phyloP scores from a whole-genome alignment of 2,797 vertebrate genomes.

The Pangasius djambal region DNA sequence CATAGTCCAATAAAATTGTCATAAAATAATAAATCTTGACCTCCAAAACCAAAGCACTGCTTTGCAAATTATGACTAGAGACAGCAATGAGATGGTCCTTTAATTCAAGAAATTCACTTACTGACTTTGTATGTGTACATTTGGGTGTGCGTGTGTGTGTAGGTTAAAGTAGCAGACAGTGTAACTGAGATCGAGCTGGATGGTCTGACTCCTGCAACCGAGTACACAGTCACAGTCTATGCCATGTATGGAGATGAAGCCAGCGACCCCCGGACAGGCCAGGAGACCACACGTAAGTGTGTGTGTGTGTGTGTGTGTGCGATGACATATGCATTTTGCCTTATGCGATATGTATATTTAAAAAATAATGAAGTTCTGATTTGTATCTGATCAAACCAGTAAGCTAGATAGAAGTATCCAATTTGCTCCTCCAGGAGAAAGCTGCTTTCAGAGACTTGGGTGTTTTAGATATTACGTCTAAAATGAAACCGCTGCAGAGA shows the following conservation, averaged over 20 bases:
- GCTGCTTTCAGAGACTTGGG: neutral
- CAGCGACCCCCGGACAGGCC: constrained; percentile 92
- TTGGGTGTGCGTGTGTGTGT: constrained; percentile 48
- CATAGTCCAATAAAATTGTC: neutral
- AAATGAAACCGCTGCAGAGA: too few species aligned
- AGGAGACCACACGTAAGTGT: constrained; percentile 90
- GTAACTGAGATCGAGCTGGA: constrained; percentile 87
- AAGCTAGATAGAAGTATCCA: neutral
- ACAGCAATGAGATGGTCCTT: neutral
- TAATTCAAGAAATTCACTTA: neutral
- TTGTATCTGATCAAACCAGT: neutral
- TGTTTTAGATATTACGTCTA: too few species aligned
- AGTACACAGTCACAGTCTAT: constrained; percentile 95
- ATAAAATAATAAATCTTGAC: neutral
- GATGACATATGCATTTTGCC: neutral
- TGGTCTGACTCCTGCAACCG: constrained; percentile 85
- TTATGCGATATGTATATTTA: neutral
- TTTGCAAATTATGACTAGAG: neutral
- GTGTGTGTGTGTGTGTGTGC: neutral
- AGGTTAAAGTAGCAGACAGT: constrained; percentile 88
- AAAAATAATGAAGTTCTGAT: neutral
- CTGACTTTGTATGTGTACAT: constrained; percentile 27
- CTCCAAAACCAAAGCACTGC: neutral
- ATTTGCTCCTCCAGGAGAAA: neutral
- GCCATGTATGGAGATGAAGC: constrained; percentile 97